Base-by-base conservation (phyloP, 2,888 invertebrate genomes). In the Branchellion lobata region DNA sequence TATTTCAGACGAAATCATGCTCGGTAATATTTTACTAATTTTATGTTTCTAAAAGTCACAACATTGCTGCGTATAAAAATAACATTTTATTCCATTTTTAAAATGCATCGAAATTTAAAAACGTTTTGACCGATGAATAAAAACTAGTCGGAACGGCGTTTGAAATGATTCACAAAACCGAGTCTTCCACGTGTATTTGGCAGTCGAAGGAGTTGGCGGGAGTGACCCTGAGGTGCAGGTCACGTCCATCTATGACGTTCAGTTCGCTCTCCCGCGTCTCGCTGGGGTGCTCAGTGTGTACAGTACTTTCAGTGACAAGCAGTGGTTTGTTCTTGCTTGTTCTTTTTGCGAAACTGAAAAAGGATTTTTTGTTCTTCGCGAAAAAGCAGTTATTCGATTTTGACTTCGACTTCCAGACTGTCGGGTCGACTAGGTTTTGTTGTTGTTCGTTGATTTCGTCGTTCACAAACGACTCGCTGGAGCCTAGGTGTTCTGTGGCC, bases 181-280 rank as follows among this genome's bases (percentile, higher is more conserved):
- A 77, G 31, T 77, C 77, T 34, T 77, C 65, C 24, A 77, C 61
- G 31, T 77, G 77, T 0, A 65, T 65, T n/a, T 77, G 57, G 27
- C 75, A 47, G 14, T 75, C 75, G 8, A 34, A 53, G 5, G 77
- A 65, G 65, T 29, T 29, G 21, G n/a, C 33, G n/a, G 77, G 33
- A 24, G 75, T 61, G 34, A 77, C 24, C 33, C 33, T 21, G 34
- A 77, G 36, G 27, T 21, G n/a, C 18, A 77, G 21, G 33, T 24
- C n/a, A n/a, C 53, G 33, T 24, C 77, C 57, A 36, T 77, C 77
- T 24, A 77, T 77, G 36, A 53, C 29, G n/a, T 31, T 57, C 65
- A 77, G 29, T 14, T 53, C 34, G 21, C 61, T 36, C 24, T 77
- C 77, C 24, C 27, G 3, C 77, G 31, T 5, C 24, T 57, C 61